phyloP scores from a whole-genome alignment of 2,888 invertebrate genomes.

The Amblyteles armatorius region DNA sequence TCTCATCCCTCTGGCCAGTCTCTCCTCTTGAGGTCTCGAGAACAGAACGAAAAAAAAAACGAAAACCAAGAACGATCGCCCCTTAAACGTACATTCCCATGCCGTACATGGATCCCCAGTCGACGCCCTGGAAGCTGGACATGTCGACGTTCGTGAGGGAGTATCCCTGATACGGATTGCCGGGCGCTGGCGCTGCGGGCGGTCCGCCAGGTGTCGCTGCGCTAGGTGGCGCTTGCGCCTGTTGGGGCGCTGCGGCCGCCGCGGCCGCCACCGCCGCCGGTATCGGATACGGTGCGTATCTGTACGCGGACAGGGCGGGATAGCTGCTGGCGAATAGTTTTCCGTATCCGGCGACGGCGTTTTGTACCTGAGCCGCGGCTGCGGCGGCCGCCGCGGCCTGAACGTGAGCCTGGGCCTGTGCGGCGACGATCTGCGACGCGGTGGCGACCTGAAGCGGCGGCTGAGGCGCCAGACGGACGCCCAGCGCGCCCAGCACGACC shows the following conservation, averaged over 20 bases:
- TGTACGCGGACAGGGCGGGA: slow-evolving; percentile 84
- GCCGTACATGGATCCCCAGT: slow-evolving; percentile 96
- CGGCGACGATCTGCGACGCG: slow-evolving; percentile 85
- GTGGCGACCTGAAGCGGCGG: slow-evolving; percentile 87
- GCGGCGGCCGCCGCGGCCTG: slow-evolving; percentile 85
- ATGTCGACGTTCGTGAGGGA: slow-evolving; percentile 95
- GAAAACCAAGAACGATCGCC: neutral
- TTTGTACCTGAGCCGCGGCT: slow-evolving; percentile 87
- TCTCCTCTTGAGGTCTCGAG: neutral
- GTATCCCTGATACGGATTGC: slow-evolving; percentile 91
- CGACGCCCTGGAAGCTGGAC: slow-evolving; percentile 96
- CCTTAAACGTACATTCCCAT: slow-evolving; percentile 96
- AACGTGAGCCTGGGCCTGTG: slow-evolving; percentile 84
- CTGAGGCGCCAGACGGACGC: slow-evolving; percentile 88
- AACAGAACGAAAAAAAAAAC: neutral
- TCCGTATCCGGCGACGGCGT: slow-evolving; percentile 88
- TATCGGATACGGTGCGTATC: slow-evolving; percentile 82
- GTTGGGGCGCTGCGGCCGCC: slow-evolving; percentile 85
- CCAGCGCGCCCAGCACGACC: slow-evolving; percentile 90
- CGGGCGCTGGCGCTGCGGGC: slow-evolving; percentile 88
- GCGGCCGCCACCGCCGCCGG: slow-evolving; percentile 81
- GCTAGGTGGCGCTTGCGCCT: slow-evolving; percentile 85
- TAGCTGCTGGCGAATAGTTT: slow-evolving; percentile 87
- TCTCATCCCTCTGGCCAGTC: slow-evolving; percentile 1
- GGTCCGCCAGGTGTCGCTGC: slow-evolving; percentile 87